Evolutionary conservation across 2,113 vertebrate genomes (phyloP).

Genomic region (Bos javanicus): DNA sequence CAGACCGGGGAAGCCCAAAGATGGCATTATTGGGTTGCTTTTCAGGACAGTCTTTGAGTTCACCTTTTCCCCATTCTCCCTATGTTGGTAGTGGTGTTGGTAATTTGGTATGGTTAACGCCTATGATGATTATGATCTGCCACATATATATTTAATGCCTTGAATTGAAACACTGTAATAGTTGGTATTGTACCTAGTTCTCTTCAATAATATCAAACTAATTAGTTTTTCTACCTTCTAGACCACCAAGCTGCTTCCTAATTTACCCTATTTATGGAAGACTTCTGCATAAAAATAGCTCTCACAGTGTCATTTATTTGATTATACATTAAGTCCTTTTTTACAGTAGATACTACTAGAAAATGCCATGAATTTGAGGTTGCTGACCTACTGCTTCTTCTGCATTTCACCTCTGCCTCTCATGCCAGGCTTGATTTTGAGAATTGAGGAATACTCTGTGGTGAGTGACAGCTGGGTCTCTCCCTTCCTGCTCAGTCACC

Average conservation of each 20-base stretch:
- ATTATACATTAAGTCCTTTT: background rate
- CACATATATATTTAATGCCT: background rate
- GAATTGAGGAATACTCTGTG: accelerated
- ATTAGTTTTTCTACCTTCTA: background rate
- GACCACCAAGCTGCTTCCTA: background rate
- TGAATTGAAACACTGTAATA: background rate
- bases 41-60: background rate
- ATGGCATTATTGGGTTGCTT: background rate
- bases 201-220: background rate
- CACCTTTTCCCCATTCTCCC: background rate
- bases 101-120: background rate
- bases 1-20: background rate
- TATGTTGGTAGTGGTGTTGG: background rate
- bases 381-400: background rate
- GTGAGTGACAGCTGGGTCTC: background rate
- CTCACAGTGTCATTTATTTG: background rate
- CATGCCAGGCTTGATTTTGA: background rate
- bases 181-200: background rate
- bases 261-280: background rate
- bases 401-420: background rate
- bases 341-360: background rate
- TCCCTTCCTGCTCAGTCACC: background rate
- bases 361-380: background rate
- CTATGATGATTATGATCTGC: background rate
- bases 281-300: background rate